Percentiles rank a stretch among this genome's conserved stretches.
Evolutionary conservation across 1,140 invertebrate genomes (phyloP).

Genomic region (Calycopis cecrops): DNA sequence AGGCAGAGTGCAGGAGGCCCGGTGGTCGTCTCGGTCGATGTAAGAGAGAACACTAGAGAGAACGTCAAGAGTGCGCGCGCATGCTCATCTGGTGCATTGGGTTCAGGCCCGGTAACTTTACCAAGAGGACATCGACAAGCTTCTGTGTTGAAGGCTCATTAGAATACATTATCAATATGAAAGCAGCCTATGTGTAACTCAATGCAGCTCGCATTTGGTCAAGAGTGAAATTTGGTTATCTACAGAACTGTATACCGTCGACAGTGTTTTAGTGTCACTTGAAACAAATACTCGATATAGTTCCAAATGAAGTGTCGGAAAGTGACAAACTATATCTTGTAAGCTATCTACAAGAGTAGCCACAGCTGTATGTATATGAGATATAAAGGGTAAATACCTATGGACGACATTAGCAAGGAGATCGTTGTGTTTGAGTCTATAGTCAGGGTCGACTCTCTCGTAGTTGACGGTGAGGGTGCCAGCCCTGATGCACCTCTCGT

Average conservation of each 20-base stretch:
- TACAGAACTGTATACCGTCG: no score
- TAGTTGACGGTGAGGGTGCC: slow-evolving; percentile 97
- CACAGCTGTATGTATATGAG: slow-evolving; percentile 21
- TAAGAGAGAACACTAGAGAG: slow-evolving; percentile 9
- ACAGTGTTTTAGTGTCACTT: no score
- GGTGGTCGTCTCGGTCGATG: neutral
- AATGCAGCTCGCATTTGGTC: no score
- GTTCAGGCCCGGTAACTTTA: neutral
- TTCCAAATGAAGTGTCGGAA: slow-evolving; percentile 24
- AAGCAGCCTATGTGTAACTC: no score
- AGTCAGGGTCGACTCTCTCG: slow-evolving; percentile 92
- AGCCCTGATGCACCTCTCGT: slow-evolving; percentile 91
- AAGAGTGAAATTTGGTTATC: no score
- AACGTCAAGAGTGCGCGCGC: slow-evolving; percentile 41
- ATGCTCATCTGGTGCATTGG: slow-evolving; percentile 55
- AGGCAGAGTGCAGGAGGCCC: neutral
- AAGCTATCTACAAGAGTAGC: slow-evolving; percentile 35
- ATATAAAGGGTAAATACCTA: slow-evolving; percentile 78
- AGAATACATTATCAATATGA: no score
- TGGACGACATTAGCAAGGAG: slow-evolving; percentile 95
- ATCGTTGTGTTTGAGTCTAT: slow-evolving; percentile 95
- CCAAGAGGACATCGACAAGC: neutral
- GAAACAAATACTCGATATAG: no score
- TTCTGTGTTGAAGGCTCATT: neutral
- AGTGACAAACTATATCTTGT: slow-evolving; percentile 25